Base-by-base conservation (phyloP, 2,113 vertebrate genomes). In the Pygoscelis adeliae region DNA sequence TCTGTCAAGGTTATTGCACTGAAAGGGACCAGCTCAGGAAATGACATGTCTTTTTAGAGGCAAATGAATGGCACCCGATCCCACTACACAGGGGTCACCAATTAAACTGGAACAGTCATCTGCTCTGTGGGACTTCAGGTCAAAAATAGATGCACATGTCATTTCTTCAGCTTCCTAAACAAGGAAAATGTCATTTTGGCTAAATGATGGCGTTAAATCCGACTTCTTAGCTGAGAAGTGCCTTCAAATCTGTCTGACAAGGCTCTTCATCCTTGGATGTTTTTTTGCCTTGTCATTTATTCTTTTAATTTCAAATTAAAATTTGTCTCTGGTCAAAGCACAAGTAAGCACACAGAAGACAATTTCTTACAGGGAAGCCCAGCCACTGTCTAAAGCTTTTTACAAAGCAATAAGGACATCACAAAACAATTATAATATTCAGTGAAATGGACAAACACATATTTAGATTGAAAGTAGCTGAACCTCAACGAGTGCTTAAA, bases 231-330 rank as follows among this genome's bases (percentile, higher is more conserved):
- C 44, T 84, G 53, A 90, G 21, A 97, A 47, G 15, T 47, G 58
- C 65, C 63, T 88, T 96, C 87, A 93, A 87, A 94, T 79, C 67
- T 92, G 55, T 76, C 83, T 96, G 81, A 90, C 90, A 93, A 81
- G 46, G 53, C 87, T 93, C 71, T 93, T 77, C 61, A 80, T 11
- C 63, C 86, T 94, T 17, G 9, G 30, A 87, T 46, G 34, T 6
- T 13, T 94, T 83, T 63, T 97, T 12, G 10, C 44, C 49, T 78
- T 95, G 71, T 25, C 87, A 90, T 95, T 87, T 91, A 59, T 21
- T 90, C 42, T 93, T 93, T 65, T 73, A 94, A 89, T 83, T 95
- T 81, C 87, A 87, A 79, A 96, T 83, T 86, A 66, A 92, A 84
- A 81, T 42, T 66, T 83, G 9, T 84, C 71, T 92, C 67, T 59